A percentile compares a stretch with the other conserved stretches of the same genome.
Conservation (phyloP, 1,140 invertebrate genomes). For the Sitobion miscanthi region DNA sequence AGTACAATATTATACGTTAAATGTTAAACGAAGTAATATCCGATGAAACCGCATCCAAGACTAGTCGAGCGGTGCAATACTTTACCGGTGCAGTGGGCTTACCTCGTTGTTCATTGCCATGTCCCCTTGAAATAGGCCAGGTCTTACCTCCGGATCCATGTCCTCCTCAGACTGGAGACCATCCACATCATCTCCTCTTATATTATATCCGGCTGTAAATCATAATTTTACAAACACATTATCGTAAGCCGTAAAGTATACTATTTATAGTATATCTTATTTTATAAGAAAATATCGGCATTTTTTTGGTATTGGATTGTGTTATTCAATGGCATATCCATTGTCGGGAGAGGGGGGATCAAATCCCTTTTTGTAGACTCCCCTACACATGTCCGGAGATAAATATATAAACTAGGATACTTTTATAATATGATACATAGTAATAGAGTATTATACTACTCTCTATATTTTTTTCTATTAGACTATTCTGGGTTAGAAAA, state of each 20-base stretch:
- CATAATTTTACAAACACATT: neutral
- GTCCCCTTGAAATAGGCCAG: conserved; percentile 74
- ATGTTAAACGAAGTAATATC: neutral
- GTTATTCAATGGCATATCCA: no score
- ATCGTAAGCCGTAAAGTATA: neutral
- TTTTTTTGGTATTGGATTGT: no score
- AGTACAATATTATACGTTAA: neutral
- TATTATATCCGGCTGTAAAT: conserved; percentile 6
- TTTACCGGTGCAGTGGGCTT: neutral
- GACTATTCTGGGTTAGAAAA: no score
- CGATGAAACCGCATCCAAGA: neutral
- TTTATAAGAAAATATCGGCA: no score
- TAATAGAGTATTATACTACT: no score
- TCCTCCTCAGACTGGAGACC: conserved; percentile 59
- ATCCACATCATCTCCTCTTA: conserved; percentile 54
- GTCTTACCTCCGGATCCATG: conserved; percentile 72
- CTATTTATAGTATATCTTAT: no score
- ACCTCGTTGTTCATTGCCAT: conserved; percentile 69
- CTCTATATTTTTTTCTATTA: no score
- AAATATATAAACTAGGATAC: neutral
- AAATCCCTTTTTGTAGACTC: no score
- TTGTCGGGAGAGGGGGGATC: no score
- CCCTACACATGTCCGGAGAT: neutral
- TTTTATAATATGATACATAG: no score
- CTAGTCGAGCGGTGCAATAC: neutral